Conservation (phyloP, 2,888 invertebrate species). For the Clivina fossor region DNA sequence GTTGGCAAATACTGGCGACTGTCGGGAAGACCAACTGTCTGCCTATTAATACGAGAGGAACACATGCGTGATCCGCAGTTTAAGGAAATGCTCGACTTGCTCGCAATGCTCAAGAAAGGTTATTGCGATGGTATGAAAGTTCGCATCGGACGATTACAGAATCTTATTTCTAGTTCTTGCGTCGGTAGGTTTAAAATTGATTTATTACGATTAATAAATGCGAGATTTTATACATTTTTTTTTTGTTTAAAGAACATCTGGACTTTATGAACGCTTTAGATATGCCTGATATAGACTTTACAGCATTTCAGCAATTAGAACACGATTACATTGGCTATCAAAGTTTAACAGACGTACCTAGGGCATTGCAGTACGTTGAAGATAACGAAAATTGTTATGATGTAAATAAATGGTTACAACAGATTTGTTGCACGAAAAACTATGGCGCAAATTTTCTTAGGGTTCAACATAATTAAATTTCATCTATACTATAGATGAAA, state of each 20-base stretch:
- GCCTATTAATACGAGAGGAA: slow-evolving; percentile 90
- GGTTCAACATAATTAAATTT: slow-evolving; percentile 17
- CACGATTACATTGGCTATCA: slow-evolving; percentile 94
- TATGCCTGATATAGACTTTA: slow-evolving; percentile 70
- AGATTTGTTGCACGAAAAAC: no score
- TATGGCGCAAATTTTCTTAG: no score
- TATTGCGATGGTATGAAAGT: slow-evolving; percentile 96
- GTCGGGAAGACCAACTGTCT: slow-evolving; percentile 96
- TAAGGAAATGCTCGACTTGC: slow-evolving; percentile 91
- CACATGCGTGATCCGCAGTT: slow-evolving; percentile 97
- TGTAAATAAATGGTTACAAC: slow-evolving; percentile 51
- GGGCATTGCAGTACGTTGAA: slow-evolving; percentile 74
- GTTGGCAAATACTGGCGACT: slow-evolving; percentile 97
- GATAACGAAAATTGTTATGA: slow-evolving; percentile 53
- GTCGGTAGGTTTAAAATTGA: slow-evolving; percentile 64
- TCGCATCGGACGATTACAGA: slow-evolving; percentile 89
- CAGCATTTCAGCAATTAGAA: slow-evolving; percentile 84
- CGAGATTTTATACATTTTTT: slow-evolving; percentile 2
- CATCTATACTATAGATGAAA: neutral
- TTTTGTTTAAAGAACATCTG: slow-evolving; percentile 74
- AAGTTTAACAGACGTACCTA: slow-evolving; percentile 92
- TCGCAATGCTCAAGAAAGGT: slow-evolving; percentile 96
- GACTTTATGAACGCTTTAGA: slow-evolving; percentile 92
- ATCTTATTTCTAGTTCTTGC: slow-evolving; percentile 96
- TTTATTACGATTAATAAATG: slow-evolving; percentile 15